Evolutionary conservation across 2,888 invertebrate species (phyloP).

Genomic region (Coenonympha arcania): DNA sequence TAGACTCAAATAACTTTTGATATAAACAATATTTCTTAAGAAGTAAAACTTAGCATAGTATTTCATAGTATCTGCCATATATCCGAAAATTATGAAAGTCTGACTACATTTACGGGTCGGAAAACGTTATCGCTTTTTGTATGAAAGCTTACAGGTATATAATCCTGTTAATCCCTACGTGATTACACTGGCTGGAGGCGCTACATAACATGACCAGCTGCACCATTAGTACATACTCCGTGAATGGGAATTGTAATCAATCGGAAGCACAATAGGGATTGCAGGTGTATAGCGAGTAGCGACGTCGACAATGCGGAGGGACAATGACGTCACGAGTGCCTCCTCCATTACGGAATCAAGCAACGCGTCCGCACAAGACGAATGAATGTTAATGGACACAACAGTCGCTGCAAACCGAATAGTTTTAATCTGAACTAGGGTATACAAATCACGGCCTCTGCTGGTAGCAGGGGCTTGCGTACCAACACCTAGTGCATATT

Average conservation of each 20-base stretch:
- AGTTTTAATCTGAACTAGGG: slow-evolving; percentile 6
- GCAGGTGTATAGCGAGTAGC: slow-evolving; percentile 31
- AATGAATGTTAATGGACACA: slow-evolving; percentile 24
- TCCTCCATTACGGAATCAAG: slow-evolving; percentile 38
- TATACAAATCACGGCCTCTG: slow-evolving; percentile 5
- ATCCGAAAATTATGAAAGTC: too few species aligned
- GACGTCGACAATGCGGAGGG: slow-evolving; percentile 32
- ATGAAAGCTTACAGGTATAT: too few species aligned
- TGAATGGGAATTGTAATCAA: slow-evolving; percentile 57
- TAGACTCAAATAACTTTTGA: too few species aligned
- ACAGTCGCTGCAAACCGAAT: slow-evolving; percentile 12
- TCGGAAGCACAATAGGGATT: slow-evolving; percentile 49
- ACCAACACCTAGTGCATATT: too few species aligned
- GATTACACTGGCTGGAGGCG: slow-evolving; percentile 34
- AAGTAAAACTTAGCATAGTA: too few species aligned
- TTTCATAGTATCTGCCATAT: too few species aligned
- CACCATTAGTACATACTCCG: slow-evolving; percentile 32
- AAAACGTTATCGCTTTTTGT: too few species aligned
- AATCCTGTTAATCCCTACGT: slow-evolving; percentile 42
- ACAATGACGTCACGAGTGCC: slow-evolving; percentile 33
- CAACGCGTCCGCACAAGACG: slow-evolving; percentile 30
- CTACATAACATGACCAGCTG: slow-evolving; percentile 19
- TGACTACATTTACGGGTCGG: too few species aligned
- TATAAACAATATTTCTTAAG: too few species aligned
- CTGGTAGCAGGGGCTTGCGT: neutral